A percentile compares a stretch with the other conserved stretches of the same genome.
Conservation (phyloP, 2,888 invertebrate species). For the Brachypalpus laphriformis region DNA sequence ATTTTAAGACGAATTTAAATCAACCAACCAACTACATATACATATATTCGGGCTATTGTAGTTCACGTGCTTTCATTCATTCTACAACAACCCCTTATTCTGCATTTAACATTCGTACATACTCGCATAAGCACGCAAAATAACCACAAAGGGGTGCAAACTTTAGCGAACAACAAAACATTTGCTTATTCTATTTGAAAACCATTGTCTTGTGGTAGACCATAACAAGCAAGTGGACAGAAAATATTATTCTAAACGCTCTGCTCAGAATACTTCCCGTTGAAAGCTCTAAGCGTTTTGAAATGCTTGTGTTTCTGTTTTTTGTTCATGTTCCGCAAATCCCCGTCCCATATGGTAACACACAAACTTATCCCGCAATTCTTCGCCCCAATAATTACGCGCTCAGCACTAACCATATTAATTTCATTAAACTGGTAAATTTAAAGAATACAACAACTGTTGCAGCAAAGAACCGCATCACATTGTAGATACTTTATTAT, state of each 20-base stretch:
- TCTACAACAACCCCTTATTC: neutral
- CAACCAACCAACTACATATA: too few relatives aligned
- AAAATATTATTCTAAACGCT: neutral
- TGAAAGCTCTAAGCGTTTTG: neutral
- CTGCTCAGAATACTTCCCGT: neutral
- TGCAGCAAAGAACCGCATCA: slow-evolving; percentile 55
- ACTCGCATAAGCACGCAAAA: neutral
- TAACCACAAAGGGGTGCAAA: neutral
- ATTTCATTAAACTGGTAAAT: slow-evolving; percentile 56
- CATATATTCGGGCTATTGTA: neutral
- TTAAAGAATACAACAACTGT: slow-evolving; percentile 62
- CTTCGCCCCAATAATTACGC: slow-evolving; percentile 27
- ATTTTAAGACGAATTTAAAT: too few relatives aligned
- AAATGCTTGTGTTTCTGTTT: neutral
- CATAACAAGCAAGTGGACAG: neutral
- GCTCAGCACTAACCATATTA: slow-evolving; percentile 39
- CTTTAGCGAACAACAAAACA: neutral
- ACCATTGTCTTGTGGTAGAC: neutral
- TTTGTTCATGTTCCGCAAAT: neutral
- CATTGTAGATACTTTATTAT: slow-evolving; percentile 61
- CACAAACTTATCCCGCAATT: neutral
- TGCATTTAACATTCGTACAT: neutral
- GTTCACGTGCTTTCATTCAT: neutral
- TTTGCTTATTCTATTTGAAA: neutral
- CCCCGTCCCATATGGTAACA: neutral